A percentile compares a stretch with the other conserved stretches of the same genome.
These are phyloP conservation scores for Pinna nobilis DNA, from an alignment of 1,140 invertebrate species.

Conservation along the genomic window DNA sequence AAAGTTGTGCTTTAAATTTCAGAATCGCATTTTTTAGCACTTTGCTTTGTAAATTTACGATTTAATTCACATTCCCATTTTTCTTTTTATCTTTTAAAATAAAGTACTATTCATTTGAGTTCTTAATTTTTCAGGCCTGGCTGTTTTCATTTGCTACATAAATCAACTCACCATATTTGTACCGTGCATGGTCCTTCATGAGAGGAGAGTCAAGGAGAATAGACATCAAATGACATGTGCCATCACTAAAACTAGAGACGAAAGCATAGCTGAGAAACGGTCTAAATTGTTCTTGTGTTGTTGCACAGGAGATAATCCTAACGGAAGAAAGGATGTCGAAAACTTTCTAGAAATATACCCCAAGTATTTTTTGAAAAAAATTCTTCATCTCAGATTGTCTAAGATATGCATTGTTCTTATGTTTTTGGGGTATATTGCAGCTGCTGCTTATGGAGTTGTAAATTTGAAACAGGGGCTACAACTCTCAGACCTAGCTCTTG, in stretches of 20 bases:
- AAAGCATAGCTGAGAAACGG: constrained; percentile 1
- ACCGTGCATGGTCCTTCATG: constrained; percentile 47
- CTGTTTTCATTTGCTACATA: constrained; percentile 51
- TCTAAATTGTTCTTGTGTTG: constrained; percentile 2
- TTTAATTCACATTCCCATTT: too few relatives aligned
- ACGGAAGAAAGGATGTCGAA: constrained; percentile 24
- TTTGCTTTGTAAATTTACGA: too few relatives aligned
- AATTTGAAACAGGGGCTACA: constrained; percentile 25
- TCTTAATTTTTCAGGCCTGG: constrained; percentile 40
- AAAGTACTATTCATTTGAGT: neutral
- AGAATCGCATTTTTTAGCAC: too few relatives aligned
- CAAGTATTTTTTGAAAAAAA: constrained; percentile 26
- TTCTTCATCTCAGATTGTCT: constrained; percentile 1
- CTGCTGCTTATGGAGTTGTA: constrained; percentile 29
- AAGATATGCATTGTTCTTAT: constrained; percentile 34
- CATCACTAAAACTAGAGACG: constrained; percentile 1
- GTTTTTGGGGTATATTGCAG: constrained; percentile 26
- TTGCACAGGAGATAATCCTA: constrained; percentile 31
- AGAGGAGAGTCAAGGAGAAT: constrained; percentile 23
- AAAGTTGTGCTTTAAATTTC: too few relatives aligned
- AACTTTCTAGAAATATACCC: constrained; percentile 40
- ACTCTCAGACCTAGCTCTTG: constrained; percentile 11
- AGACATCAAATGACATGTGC: constrained; percentile 48
- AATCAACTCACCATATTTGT: constrained; percentile 47
- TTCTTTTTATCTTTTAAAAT: too few relatives aligned